Percentiles rank a stretch among this genome's conserved stretches.
Evolutionary conservation across 2,797 vertebrate genomes (phyloP).

Genomic region (Neoniphon sammara): DNA sequence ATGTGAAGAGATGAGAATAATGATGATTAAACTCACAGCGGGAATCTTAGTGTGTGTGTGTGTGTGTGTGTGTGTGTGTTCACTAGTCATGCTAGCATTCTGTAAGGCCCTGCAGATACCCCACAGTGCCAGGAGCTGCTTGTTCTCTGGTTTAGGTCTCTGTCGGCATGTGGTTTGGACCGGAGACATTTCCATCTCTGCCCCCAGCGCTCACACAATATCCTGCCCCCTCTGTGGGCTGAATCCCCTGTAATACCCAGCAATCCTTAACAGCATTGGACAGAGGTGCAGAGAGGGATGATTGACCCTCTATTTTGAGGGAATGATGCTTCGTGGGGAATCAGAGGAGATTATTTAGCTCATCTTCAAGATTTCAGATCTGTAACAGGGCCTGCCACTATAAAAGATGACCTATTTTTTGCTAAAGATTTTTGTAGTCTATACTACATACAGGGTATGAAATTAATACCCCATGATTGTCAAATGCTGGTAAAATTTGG

Average conservation of each 20-base stretch:
- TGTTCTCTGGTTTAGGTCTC: conserved; percentile 18
- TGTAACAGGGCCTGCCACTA: not conserved
- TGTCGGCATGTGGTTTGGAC: conserved; percentile 36
- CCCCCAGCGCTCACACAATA: conserved; percentile 43
- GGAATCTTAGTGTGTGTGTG: not conserved
- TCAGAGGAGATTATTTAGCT: conserved; percentile 26
- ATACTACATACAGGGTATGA: too few species aligned
- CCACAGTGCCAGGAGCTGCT: not conserved
- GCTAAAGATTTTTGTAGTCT: too few species aligned
- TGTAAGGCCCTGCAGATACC: not conserved
- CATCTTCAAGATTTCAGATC: conserved; percentile 19
- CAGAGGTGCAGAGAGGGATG: conserved; percentile 43
- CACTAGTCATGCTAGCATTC: not conserved
- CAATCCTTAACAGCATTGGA: conserved; percentile 49
- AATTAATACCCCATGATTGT: too few species aligned
- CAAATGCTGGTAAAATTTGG: too few species aligned
- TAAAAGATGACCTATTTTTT: too few species aligned
- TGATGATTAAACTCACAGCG: not conserved
- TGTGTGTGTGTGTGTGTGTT: not conserved
- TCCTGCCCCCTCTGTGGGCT: conserved; percentile 43
- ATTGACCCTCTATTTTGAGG: conserved; percentile 45
- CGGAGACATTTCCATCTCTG: conserved; percentile 45
- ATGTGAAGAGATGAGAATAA: too few species aligned
- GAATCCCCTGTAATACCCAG: conserved; percentile 65
- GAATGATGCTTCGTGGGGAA: conserved; percentile 36